Evolutionary conservation across 2,797 vertebrate genomes (phyloP), one percentile per base, ranked within the genome.

Genomic region (Peromyscus aztecus): DNA sequence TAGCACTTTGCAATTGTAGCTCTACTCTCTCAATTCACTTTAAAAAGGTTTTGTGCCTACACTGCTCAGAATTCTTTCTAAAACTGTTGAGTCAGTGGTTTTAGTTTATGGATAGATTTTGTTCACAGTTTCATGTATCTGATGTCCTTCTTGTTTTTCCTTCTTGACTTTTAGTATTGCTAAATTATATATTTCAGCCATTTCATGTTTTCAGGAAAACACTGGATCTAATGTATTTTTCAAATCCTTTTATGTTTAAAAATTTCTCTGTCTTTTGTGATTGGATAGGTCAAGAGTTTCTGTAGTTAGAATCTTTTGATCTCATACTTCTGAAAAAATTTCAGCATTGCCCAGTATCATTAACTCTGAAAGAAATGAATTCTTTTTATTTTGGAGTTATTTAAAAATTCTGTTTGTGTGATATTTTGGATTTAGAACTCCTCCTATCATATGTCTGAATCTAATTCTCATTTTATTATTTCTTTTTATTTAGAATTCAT

Each of bases 401-500:
- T 12, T 17, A 67, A 71, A 69, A 40, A 37, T 4, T 63, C 40
- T 92, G 34, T 91, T 92, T 89, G 40, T 95, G 17, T 27, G 80
- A 73, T 81, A 4, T 43, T 95, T 93, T 95, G 67, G 16, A 59
- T 69, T 94, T 49, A 57, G 27, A 89, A 92, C 11, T 69, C 52
- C 85, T 21, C 31, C 13, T 82, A 87, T 52, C 31, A 91, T 37
- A 13, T 92, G 37, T 90, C 59, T 92, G 76, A 96, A 94, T 46
- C 37, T 77, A 94, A 40, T 87, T 95, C 89, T 52, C 61, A 65
- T 77, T 90, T 94, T 27, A 63, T 86, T 94, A 75, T 77, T 95
- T 96, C 43, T 40, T 93, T 37, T 77, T 82, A 80, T 69, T 91
- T 77, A 92, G 29, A 96, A 71, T 88, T n/a, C 92, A 11, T 73